A percentile compares a stretch with the other conserved stretches of the same genome.
phyloP scores from a whole-genome alignment of 2,888 invertebrate species.

The Rhamnusium bicolor region DNA sequence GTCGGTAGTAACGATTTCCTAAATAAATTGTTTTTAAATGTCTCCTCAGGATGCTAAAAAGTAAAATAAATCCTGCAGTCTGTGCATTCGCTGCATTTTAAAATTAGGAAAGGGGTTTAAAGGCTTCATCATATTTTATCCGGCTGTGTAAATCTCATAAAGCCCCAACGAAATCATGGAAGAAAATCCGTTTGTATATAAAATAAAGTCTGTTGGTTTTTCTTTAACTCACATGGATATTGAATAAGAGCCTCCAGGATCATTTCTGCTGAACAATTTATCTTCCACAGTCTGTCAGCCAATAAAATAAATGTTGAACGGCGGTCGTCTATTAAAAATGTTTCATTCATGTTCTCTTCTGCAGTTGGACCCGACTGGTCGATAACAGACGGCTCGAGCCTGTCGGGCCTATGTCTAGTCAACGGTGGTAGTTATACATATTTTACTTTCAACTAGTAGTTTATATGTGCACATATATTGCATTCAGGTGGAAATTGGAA shows the following conservation, averaged over 20 bases:
- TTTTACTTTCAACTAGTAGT: conserved; percentile 30
- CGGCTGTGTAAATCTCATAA: conserved; percentile 27
- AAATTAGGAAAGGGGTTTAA: conserved; percentile 28
- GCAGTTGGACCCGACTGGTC: conserved; percentile 42
- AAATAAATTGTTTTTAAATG: background rate
- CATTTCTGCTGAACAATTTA: conserved; percentile 20
- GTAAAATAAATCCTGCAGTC: background rate
- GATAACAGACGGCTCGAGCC: conserved; percentile 47
- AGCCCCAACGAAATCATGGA: conserved; percentile 24
- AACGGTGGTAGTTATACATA: conserved; percentile 12
- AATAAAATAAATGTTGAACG: conserved; percentile 33
- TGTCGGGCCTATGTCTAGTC: conserved; percentile 37
- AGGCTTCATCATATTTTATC: conserved; percentile 21
- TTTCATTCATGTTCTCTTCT: conserved; percentile 49
- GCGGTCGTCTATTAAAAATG: conserved; percentile 46
- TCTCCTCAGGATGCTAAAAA: background rate
- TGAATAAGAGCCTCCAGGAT: conserved; percentile 15
- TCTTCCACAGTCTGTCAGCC: conserved; percentile 22
- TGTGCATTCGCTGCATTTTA: conserved; percentile 2
- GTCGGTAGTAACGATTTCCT: background rate
- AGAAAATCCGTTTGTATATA: conserved; percentile 33
- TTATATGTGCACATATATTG: background rate
- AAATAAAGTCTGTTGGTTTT: conserved; percentile 31
- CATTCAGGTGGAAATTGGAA: conserved; percentile 9
- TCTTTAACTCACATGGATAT: conserved; percentile 11